Percentiles rank a stretch among this genome's conserved stretches.
Evolutionary conservation across 2,797 vertebrate genomes (phyloP).

Genomic region (Melanotaenia maccullochi): DNA sequence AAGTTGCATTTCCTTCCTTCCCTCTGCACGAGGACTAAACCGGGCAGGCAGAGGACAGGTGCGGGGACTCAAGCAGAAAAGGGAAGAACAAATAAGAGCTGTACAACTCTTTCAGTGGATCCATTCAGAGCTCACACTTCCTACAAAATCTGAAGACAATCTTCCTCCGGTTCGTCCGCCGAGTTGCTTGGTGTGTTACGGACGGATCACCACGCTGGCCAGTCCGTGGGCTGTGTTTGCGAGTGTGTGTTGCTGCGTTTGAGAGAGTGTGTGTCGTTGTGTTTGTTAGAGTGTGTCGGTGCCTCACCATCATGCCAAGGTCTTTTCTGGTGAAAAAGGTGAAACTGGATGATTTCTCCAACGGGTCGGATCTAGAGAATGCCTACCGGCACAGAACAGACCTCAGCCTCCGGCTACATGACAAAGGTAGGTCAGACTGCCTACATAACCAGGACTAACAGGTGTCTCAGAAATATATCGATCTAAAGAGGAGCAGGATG

Average conservation of each 20-base stretch:
- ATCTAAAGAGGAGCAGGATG: conserved; percentile 11
- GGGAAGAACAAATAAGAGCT: not conserved
- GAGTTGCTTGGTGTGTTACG: conserved; percentile 52
- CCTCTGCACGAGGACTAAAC: conserved; percentile 50
- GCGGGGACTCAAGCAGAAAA: conserved; percentile 8
- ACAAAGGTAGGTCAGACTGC: conserved; percentile 87
- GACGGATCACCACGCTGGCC: conserved; percentile 76
- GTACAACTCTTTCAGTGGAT: conserved; percentile 37
- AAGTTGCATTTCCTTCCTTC: conserved; percentile 79
- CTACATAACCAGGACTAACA: conserved; percentile 54
- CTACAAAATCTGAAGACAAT: conserved; percentile 40
- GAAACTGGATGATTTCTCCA: conserved; percentile 93
- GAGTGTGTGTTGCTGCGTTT: conserved; percentile 65
- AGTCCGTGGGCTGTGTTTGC: conserved; percentile 62
- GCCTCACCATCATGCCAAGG: conserved; percentile 92
- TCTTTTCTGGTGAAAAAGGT: conserved; percentile 98
- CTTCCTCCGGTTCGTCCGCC: conserved; percentile 37
- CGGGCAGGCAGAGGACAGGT: conserved; percentile 9
- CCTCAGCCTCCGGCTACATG: conserved; percentile 89
- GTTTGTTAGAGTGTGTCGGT: conserved; percentile 40
- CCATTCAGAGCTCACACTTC: conserved; percentile 18
- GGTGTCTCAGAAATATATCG: conserved; percentile 59
- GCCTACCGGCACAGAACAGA: conserved; percentile 89
- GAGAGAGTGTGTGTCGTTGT: conserved; percentile 43
- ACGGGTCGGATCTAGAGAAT: conserved; percentile 87